phyloP scores from a whole-genome alignment of 2,113 vertebrate genomes.

The Cottus gobio region DNA sequence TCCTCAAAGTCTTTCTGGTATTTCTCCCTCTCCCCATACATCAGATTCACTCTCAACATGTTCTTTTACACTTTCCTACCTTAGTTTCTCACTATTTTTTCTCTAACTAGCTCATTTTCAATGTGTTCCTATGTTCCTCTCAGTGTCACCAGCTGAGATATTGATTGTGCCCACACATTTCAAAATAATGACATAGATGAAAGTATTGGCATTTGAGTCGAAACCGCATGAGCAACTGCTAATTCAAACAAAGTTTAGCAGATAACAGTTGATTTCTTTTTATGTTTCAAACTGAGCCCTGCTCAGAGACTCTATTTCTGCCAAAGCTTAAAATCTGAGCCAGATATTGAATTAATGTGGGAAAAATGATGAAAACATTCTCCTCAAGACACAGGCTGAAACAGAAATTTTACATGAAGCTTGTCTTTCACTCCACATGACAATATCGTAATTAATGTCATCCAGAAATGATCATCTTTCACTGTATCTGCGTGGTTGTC shows the following conservation, averaged over 20 bases:
- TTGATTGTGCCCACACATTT: constrained; percentile 36
- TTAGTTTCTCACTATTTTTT: background rate
- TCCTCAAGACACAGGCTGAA: background rate
- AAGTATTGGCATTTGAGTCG: constrained; percentile 8
- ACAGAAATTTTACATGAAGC: background rate
- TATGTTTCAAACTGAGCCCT: constrained; percentile 2
- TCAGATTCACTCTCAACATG: background rate
- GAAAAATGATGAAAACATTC: constrained; percentile 1
- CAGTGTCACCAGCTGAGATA: constrained; percentile 18
- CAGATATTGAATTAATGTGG: background rate
- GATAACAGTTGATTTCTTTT: background rate
- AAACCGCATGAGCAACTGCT: constrained; percentile 12
- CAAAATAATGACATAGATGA: constrained; percentile 24
- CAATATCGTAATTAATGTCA: constrained; percentile 9
- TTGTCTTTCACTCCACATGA: constrained; percentile 14
- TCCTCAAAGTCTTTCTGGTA: background rate
- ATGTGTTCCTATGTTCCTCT: constrained; percentile 5
- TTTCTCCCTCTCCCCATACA: background rate
- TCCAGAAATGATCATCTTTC: background rate
- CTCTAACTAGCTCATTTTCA: constrained; percentile 15
- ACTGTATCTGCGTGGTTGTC: background rate
- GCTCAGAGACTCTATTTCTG: constrained; percentile 12
- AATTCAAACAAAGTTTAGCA: constrained; percentile 9
- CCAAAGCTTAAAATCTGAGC: background rate
- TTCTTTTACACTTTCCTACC: background rate